These are phyloP conservation scores for Hyla sarda DNA, from an alignment of 2,113 vertebrate genomes.

Conservation along the genomic window DNA sequence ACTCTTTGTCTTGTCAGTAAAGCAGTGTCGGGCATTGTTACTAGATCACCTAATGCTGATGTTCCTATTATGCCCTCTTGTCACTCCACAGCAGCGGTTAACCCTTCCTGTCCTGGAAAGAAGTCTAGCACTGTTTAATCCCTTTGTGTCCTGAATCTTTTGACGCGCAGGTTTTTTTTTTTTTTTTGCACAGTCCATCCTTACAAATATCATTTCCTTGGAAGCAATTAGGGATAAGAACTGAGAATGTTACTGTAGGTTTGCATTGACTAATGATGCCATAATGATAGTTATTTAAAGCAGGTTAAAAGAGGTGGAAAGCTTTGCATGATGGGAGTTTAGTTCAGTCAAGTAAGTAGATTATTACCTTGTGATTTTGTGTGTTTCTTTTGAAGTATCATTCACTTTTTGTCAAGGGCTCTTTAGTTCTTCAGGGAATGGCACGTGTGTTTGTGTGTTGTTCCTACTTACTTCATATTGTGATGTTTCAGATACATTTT, in stretches of 20 bases:
- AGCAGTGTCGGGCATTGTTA: constrained; percentile 10
- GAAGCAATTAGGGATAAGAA: background rate
- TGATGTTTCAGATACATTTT: background rate
- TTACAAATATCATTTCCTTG: constrained; percentile 1
- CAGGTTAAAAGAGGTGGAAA: constrained; percentile 8
- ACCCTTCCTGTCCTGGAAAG: background rate
- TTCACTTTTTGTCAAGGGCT: background rate
- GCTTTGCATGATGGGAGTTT: constrained; percentile 18
- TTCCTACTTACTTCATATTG: background rate
- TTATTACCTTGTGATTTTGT: constrained; percentile 39
- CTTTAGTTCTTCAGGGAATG: background rate
- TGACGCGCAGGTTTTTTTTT: too few species aligned
- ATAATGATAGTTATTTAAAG: constrained; percentile 20
- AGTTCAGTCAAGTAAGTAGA: background rate
- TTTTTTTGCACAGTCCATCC: background rate
- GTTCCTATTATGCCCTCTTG: background rate
- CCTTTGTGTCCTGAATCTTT: background rate
- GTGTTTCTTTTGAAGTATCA: constrained; percentile 29
- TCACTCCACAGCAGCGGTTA: background rate
- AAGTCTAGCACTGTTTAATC: background rate
- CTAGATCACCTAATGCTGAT: constrained; percentile 15
- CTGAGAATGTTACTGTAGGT: background rate
- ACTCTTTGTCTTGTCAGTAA: constrained; percentile 50
- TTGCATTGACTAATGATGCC: background rate
- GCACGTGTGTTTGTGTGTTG: background rate